Percentiles rank a stretch among this genome's conserved stretches.
Conservation (phyloP, 1,140 invertebrate genomes). For the Conus ventricosus region DNA sequence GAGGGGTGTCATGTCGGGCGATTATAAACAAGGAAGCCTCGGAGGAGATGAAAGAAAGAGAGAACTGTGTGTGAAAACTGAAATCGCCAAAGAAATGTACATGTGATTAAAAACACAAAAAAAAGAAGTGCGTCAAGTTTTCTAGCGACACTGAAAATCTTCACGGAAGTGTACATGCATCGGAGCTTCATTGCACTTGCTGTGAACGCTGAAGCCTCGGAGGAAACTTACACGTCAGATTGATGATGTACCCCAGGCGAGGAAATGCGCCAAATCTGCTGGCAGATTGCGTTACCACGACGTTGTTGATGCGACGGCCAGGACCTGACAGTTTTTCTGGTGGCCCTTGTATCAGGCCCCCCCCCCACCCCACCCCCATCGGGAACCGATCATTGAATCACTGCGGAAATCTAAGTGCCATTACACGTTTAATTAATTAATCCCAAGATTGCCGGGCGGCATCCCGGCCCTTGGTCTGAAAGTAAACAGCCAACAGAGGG, state of each 20-base stretch:
- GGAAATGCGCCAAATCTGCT: background rate
- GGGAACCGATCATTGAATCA: background rate
- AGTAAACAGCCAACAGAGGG: background rate
- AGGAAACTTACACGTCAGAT: background rate
- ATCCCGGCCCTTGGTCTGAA: background rate
- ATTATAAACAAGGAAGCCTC: too few species aligned
- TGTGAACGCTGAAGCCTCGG: too few species aligned
- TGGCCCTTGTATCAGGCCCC: background rate
- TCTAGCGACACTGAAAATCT: too few species aligned
- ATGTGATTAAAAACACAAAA: too few species aligned
- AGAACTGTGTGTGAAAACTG: too few species aligned
- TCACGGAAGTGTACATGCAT: too few species aligned
- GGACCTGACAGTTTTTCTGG: background rate
- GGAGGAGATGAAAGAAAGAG: too few species aligned
- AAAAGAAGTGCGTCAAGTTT: too few species aligned
- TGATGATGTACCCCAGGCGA: background rate
- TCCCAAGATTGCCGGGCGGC: background rate
- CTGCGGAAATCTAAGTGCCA: background rate
- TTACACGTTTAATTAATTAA: conserved; percentile 5
- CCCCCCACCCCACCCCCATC: background rate
- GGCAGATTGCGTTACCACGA: background rate
- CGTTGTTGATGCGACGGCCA: background rate
- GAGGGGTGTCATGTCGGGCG: too few species aligned
- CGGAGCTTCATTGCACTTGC: too few species aligned
- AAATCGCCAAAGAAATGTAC: too few species aligned